phyloP scores from a whole-genome alignment of 2,888 invertebrate species.

The Acanthosepion lycidas region DNA sequence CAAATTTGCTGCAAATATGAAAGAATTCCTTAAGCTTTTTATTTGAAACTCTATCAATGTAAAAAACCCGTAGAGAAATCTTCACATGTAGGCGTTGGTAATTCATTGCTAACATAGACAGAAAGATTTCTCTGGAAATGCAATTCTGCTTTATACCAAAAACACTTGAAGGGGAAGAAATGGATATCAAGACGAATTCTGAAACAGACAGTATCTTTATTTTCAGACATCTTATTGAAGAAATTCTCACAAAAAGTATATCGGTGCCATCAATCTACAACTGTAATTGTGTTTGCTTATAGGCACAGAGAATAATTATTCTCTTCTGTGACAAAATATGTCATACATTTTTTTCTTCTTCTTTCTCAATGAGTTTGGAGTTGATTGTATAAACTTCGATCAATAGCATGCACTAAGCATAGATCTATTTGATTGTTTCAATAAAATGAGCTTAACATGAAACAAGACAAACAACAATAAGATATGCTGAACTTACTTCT shows the following conservation, averaged over 20 bases:
- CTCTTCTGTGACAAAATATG: not conserved
- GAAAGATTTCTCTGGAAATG: not conserved
- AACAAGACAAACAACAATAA: too few relatives aligned
- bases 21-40: not conserved
- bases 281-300: not conserved
- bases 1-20: not conserved
- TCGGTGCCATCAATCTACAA: not conserved
- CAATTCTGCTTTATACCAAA: not conserved
- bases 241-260: not conserved
- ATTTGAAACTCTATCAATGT: not conserved
- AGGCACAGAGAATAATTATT: not conserved
- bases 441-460: too few relatives aligned
- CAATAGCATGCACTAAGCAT: too few relatives aligned
- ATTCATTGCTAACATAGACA: not conserved
- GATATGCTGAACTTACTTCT: too few relatives aligned
- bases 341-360: too few relatives aligned
- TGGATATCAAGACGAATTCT: not conserved
- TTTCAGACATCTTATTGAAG: not conserved
- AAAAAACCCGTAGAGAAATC: not conserved
- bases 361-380: not conserved
- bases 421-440: too few relatives aligned
- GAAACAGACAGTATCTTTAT: not conserved
- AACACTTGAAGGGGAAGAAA: not conserved
- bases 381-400: too few relatives aligned
- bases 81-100: not conserved